A percentile compares a stretch with the other conserved stretches of the same genome.
Evolutionary conservation across 2,797 vertebrate genomes (phyloP).

Genomic region (Acanthis flammea): DNA sequence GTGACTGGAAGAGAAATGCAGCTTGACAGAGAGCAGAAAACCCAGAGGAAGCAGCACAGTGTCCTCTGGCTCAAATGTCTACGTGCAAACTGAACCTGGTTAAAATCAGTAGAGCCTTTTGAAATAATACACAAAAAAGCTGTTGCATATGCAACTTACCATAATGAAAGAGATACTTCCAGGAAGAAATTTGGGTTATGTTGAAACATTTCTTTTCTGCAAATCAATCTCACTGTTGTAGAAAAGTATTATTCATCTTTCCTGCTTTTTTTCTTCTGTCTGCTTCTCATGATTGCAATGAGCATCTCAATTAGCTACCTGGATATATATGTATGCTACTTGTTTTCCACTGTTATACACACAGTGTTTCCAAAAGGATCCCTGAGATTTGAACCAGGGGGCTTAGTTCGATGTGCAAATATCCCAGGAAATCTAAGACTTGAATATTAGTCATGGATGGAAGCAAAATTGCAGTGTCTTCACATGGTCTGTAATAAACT

Average conservation of each 20-base stretch:
- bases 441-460: background rate
- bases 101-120: background rate
- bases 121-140: background rate
- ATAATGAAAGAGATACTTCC: background rate
- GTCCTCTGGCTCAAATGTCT: background rate
- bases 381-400: background rate
- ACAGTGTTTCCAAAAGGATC: background rate
- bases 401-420: background rate
- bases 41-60: background rate
- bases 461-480: background rate
- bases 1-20: background rate
- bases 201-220: background rate
- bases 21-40: background rate
- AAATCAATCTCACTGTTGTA: background rate
- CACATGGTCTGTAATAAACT: background rate
- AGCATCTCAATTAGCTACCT: background rate
- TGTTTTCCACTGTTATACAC: background rate
- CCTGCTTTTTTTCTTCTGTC: background rate
- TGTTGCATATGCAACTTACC: background rate
- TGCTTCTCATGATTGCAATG: background rate
- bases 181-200: background rate
- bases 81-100: background rate
- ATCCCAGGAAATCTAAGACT: background rate
- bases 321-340: background rate
- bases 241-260: background rate